Conservation (phyloP, 2,888 invertebrate species). For the Schrankia costaestrigalis region DNA sequence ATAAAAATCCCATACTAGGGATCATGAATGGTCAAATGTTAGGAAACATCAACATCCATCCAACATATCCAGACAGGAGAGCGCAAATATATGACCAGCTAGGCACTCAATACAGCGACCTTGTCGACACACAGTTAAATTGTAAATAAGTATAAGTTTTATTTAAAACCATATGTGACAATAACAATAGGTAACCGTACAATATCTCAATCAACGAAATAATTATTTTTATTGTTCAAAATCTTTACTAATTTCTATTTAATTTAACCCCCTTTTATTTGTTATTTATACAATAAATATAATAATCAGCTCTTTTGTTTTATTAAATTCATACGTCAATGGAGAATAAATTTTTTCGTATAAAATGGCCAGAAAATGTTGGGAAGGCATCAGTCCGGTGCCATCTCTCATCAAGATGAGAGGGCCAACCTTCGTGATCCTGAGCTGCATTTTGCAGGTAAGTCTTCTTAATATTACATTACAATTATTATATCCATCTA, state of each 20-base stretch:
- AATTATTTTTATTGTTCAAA: constrained; percentile 57
- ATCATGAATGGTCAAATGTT: too few relatives aligned
- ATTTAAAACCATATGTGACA: constrained; percentile 11
- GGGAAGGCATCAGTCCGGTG: constrained; percentile 63
- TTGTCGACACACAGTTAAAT: too few relatives aligned
- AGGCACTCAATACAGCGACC: too few relatives aligned
- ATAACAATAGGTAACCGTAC: constrained; percentile 5
- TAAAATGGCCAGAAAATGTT: constrained; percentile 46
- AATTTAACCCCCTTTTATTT: constrained; percentile 37
- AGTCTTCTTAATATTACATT: constrained; percentile 58
- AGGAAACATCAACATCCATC: too few relatives aligned
- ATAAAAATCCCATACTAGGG: too few relatives aligned
- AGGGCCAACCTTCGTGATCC: constrained; percentile 70
- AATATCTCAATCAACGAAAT: constrained; percentile 43
- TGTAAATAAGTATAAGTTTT: too few relatives aligned
- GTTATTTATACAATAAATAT: constrained; percentile 46
- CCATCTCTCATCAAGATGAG: constrained; percentile 71
- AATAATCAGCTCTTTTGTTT: constrained; percentile 34
- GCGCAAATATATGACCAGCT: too few relatives aligned
- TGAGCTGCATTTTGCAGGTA: constrained; percentile 71
- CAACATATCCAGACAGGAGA: too few relatives aligned
- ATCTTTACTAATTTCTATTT: constrained; percentile 44
- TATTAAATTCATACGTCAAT: constrained; percentile 32
- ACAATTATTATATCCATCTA: not conserved
- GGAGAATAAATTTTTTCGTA: constrained; percentile 38